Base-by-base conservation (phyloP, 2,797 vertebrate species). In the Enteromius trimaculatus region DNA sequence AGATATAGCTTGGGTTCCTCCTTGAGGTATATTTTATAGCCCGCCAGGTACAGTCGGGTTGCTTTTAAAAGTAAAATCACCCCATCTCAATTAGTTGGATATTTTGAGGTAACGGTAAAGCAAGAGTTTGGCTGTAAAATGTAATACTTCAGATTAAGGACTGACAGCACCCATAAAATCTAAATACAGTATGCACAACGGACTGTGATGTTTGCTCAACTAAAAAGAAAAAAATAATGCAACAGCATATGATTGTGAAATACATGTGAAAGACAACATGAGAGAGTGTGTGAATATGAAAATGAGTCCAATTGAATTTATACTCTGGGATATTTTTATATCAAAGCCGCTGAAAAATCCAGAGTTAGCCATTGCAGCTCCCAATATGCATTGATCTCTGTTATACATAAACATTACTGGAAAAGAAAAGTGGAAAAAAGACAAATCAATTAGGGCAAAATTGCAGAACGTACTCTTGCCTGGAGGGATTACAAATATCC, bases 391-490 rank as follows among this genome's bases (percentile, higher is more conserved):
- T 90, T 84, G 84, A 89, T 91, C 88, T 86, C 77, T 89, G 89
- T 87, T 85, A 80, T 69, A 88, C 80, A 53, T 49, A 85, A 87
- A 78, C 29, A 74, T 49, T 49, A 72, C 44, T 71, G 47, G 79
- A 84, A 47, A 71, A 44, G 16, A 81, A 44, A 84, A 80, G 65
- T 17, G 39, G 47, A 77, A 79, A 80, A 81, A 82, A 81, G 87
- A 85, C 64, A 62, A 91, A 92, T 91, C 88, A 87, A 91, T 91
- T 88, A 86, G 39, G 77, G 89, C 78, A 87, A 92, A 91, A 90
- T 91, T 88, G 90, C 90, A 88, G 84, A 89, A 88, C 85, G 84
- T 88, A 90, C 70, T 78, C 64, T 88, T 90, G 83, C 81, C 89
- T 86, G 84, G 82, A n/a, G 29, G 86, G 86, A 82, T 88, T 84